Conservation (phyloP, 2,113 vertebrate genomes). For the Anser brachyrhynchus region DNA sequence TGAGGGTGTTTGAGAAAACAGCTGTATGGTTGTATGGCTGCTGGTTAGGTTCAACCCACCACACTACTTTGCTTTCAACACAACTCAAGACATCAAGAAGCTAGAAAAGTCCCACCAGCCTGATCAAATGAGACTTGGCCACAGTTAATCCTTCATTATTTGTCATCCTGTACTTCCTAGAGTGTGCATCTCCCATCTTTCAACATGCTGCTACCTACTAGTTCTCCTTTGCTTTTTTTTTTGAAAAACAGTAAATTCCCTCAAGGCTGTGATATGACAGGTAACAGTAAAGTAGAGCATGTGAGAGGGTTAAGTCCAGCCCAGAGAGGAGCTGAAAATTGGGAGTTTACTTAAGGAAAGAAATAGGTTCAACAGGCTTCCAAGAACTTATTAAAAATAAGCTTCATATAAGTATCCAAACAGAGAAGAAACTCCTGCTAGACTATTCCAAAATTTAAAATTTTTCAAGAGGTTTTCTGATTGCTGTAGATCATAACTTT, state of each 20-base stretch:
- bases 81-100: neutral
- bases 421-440: neutral
- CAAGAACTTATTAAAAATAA: neutral
- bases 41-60: neutral
- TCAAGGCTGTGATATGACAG: neutral
- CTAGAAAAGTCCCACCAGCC: neutral
- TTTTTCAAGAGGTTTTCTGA: neutral
- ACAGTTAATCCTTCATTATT: neutral
- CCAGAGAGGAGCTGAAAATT: neutral
- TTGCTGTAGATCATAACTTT: neutral
- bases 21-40: neutral
- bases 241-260: neutral
- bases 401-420: neutral
- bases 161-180: neutral
- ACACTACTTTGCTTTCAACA: neutral
- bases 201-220: neutral
- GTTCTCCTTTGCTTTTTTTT: neutral
- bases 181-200: neutral
- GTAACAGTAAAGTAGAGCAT: neutral
- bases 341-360: neutral
- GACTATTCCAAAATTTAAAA: neutral
- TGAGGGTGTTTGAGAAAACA: fast-evolving
- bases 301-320: neutral
- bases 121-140: neutral
- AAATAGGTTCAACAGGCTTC: neutral